Percentiles rank a stretch among this genome's conserved stretches.
phyloP scores from a whole-genome alignment of 2,888 invertebrate genomes.

The Periphyllus acericola region DNA sequence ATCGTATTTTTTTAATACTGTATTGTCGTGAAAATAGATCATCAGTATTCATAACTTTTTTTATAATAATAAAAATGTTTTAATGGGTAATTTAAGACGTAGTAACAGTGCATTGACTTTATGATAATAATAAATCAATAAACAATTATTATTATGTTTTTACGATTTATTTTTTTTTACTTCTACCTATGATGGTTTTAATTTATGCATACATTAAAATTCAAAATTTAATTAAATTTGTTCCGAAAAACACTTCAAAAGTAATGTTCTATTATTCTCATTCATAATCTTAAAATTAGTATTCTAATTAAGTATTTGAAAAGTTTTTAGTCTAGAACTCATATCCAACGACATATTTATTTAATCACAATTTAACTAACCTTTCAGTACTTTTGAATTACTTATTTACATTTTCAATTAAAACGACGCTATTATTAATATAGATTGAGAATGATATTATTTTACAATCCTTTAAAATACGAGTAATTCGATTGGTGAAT shows the following conservation, averaged over 20 bases:
- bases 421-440: neutral
- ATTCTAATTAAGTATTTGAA: neutral
- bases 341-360: neutral
- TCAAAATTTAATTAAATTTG: neutral
- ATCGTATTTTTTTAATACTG: too few species aligned
- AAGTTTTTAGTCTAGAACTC: neutral
- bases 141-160: too few species aligned
- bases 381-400: neutral
- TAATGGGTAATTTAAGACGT: too few species aligned
- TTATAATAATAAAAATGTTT: too few species aligned
- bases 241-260: neutral
- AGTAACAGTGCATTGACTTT: too few species aligned
- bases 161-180: neutral
- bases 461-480: neutral
- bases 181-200: neutral
- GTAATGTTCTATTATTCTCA: constrained; percentile 9
- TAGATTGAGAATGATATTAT: too few species aligned
- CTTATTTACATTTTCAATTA: neutral
- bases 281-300: constrained; percentile 11
- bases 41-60: too few species aligned
- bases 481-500: neutral
- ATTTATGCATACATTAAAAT: neutral
- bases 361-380: neutral
- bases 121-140: too few species aligned
- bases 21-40: too few species aligned